Evolutionary conservation across 92 coral and sea anemone genomes (phyloP).

Genomic region (Porites evermanni): DNA sequence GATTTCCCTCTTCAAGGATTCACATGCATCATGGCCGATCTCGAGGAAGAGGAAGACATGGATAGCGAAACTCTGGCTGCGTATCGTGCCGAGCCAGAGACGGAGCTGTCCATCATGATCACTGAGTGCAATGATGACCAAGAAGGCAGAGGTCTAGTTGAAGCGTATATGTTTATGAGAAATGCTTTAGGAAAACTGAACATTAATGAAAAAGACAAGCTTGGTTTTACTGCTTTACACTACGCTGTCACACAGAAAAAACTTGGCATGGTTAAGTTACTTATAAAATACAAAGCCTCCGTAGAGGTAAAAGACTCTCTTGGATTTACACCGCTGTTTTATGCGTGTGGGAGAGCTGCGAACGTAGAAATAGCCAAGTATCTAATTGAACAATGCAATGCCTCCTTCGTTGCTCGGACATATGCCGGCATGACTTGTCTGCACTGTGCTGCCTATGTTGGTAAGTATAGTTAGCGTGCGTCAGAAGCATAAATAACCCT

Average conservation of each 20-base stretch:
- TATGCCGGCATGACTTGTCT: conserved; percentile 44
- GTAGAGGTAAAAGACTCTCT: conserved; percentile 51
- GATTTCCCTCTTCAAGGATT: neutral
- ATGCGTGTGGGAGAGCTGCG: conserved; percentile 59
- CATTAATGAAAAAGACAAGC: conserved; percentile 45
- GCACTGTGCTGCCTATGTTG: conserved; percentile 59
- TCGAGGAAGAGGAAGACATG: conserved; percentile 1
- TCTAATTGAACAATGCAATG: conserved; percentile 58
- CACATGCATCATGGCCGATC: conserved; percentile 6
- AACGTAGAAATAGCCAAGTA: conserved; percentile 52
- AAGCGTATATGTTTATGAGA: conserved; percentile 32
- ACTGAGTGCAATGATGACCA: conserved; percentile 33
- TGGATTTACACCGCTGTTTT: conserved; percentile 68
- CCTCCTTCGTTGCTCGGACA: conserved; percentile 20
- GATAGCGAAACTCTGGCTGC: conserved; percentile 14
- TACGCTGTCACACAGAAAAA: conserved; percentile 53
- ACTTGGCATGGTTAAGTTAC: conserved; percentile 26
- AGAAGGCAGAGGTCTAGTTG: conserved; percentile 14
- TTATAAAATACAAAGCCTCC: conserved; percentile 39
- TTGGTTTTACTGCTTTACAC: conserved; percentile 55
- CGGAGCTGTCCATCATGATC: conserved; percentile 44
- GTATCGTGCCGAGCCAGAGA: conserved; percentile 34
- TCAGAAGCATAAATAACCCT: too few species aligned
- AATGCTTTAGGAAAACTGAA: conserved; percentile 40
- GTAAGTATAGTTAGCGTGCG: conserved; percentile 16